Base-by-base conservation (phyloP, 1,140 invertebrate species). In the Ostrea denselamellosa region DNA sequence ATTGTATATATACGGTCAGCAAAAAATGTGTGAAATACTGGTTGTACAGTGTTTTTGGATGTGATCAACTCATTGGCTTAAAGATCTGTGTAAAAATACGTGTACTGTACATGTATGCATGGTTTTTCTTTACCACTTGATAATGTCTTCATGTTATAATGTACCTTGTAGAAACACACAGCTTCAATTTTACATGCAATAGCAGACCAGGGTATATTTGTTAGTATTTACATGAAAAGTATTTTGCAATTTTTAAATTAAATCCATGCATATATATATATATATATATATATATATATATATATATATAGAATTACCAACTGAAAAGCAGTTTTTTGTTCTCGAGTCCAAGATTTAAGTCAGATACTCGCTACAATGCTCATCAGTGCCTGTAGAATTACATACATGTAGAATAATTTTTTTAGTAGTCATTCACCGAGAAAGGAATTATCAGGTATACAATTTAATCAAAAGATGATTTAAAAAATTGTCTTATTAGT, bases 131-230 rank as follows among this genome's bases (percentile, higher is more conserved):
- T 14, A 62, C 19, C 56, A 62, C n/a, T 62, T n/a, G n/a, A 14
- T 19, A 62, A 62, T 62, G 17, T 4, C 14, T 62, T 7, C 56
- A 19, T n/a, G 17, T 62, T 62, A 5, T n/a, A 62, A 62, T 62
- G 56, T n/a, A 62, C 14, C n/a, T 19, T 17, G 19, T 62, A 17
- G 19, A n/a, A n/a, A 62, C 7, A 62, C 19, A n/a, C 56, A 62
- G 19, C n/a, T 62, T n/a, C n/a, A 12, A 62, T 34, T 28, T 10
- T 77, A 28, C 25, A 77, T 62, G n/a, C 14, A 19, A n/a, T 62
- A 62, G n/a, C 58, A 77, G 68, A 77, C 68, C 68, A 77, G 68
- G 68, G 68, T 77, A 77, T 25, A 34, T 77, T 22, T 77, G 25
- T 34, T 77, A 62, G 56, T 62, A 19, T 62, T 62, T 62, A 28